Conservation (phyloP, 2,888 invertebrate species). For the Dynastes grantii region DNA sequence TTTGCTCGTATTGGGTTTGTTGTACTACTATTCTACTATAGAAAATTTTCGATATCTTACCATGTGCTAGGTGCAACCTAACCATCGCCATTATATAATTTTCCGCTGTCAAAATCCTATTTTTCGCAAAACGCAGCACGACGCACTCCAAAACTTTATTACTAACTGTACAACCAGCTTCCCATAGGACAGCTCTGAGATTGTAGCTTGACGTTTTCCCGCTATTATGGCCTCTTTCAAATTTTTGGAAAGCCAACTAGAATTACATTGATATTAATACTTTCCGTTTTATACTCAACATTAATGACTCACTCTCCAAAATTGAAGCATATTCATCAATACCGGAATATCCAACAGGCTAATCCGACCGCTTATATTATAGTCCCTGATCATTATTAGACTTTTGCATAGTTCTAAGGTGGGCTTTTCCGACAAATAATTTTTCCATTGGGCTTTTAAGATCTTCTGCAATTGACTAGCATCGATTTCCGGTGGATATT, state of each 20-base stretch:
- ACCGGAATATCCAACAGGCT: conserved; percentile 76
- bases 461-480: conserved; percentile 76
- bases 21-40: too few species aligned
- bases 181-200: conserved; percentile 78
- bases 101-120: conserved; percentile 74
- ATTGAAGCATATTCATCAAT: conserved; percentile 77
- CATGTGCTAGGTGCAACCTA: conserved; percentile 77
- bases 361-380: conserved; percentile 77
- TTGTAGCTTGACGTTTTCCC: conserved; percentile 78
- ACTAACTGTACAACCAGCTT: conserved; percentile 80
- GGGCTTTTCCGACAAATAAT: conserved; percentile 75
- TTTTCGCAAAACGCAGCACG: conserved; percentile 78
- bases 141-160: conserved; percentile 85
- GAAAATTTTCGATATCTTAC: conserved; percentile 65
- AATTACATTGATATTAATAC: conserved; percentile 55
- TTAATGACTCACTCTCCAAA: conserved; percentile 74
- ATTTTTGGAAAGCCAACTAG: conserved; percentile 76
- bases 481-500: conserved; percentile 77
- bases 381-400: conserved; percentile 79
- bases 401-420: conserved; percentile 79
- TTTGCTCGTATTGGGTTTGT: too few species aligned
- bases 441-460: conserved; percentile 75
- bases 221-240: conserved; percentile 72
- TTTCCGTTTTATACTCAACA: neutral
- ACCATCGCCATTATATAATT: conserved; percentile 79